These are phyloP conservation scores for Myopa testacea DNA, from an alignment of 2,888 invertebrate genomes.

Conservation along the genomic window DNA sequence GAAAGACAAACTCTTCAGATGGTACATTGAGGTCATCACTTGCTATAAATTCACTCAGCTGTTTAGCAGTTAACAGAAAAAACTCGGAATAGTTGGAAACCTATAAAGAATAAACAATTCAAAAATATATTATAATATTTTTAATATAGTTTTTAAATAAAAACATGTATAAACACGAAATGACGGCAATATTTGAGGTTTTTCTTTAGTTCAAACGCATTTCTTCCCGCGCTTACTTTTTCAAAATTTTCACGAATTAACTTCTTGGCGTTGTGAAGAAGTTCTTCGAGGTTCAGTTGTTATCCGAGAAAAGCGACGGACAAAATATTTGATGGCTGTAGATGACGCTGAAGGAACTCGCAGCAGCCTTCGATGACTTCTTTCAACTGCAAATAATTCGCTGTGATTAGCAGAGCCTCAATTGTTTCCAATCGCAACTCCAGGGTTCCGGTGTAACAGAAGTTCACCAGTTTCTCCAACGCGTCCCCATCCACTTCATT, in stretches of 20 bases:
- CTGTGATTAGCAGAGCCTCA: not conserved
- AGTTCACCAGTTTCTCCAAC: not conserved
- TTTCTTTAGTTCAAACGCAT: too few species aligned
- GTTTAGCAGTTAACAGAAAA: not conserved
- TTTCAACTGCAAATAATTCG: not conserved
- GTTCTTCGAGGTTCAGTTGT: not conserved
- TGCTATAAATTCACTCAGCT: not conserved
- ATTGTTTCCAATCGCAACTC: not conserved
- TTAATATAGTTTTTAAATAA: too few species aligned
- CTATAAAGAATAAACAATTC: not conserved
- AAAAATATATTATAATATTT: too few species aligned
- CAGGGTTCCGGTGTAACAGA: not conserved
- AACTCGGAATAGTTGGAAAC: not conserved
- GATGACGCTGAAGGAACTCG: not conserved
- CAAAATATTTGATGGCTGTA: not conserved
- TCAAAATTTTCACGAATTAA: not conserved
- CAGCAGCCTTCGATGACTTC: not conserved
- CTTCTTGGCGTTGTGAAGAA: not conserved
- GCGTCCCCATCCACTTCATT: too few species aligned
- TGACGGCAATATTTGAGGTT: too few species aligned
- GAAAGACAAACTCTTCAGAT: conserved; percentile 7
- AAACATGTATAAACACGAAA: too few species aligned
- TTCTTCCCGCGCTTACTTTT: not conserved
- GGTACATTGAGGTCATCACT: not conserved
- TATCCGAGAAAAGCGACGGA: not conserved